phyloP scores from a whole-genome alignment of 2,113 vertebrate genomes.

The Melanerpes aurifrons region DNA sequence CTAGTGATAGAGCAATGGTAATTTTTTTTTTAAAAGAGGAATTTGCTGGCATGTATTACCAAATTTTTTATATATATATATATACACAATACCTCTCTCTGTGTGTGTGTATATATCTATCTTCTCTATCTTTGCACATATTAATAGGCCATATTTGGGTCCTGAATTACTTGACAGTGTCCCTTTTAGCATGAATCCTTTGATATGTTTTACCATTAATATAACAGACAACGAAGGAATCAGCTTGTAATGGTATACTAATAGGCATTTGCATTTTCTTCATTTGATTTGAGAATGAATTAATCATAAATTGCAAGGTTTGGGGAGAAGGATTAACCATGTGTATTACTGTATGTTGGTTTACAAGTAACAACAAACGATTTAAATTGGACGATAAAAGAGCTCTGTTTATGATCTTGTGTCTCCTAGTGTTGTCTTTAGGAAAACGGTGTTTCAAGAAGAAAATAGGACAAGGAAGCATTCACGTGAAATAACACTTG shows the following conservation, averaged over 20 bases:
- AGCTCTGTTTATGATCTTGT: slow-evolving; percentile 52
- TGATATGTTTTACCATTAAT: slow-evolving; percentile 56
- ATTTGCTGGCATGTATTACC: background rate
- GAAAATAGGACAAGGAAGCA: slow-evolving; percentile 38
- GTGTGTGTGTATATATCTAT: background rate
- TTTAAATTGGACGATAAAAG: slow-evolving; percentile 56
- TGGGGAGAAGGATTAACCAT: slow-evolving; percentile 54
- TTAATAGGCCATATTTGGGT: slow-evolving; percentile 25
- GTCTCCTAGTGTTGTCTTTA: slow-evolving; percentile 63
- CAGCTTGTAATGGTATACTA: slow-evolving; percentile 63
- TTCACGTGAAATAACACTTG: slow-evolving; percentile 28
- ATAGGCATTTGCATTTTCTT: slow-evolving; percentile 59
- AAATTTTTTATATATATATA: background rate
- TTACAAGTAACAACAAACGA: slow-evolving; percentile 21
- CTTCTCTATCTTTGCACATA: background rate
- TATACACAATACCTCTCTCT: background rate
- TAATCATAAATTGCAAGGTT: slow-evolving; percentile 51
- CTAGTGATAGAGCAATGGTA: background rate
- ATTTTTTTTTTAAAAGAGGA: slow-evolving; percentile 2
- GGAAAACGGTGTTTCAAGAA: slow-evolving; percentile 38
- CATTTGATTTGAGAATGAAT: slow-evolving; percentile 58
- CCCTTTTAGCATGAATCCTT: slow-evolving; percentile 67
- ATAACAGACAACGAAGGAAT: slow-evolving; percentile 67
- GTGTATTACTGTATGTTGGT: slow-evolving; percentile 52
- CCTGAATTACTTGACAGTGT: slow-evolving; percentile 70